A percentile compares a stretch with the other conserved stretches of the same genome.
Conservation (phyloP, 2,888 invertebrate species). For the Lampropteryx suffumata region DNA sequence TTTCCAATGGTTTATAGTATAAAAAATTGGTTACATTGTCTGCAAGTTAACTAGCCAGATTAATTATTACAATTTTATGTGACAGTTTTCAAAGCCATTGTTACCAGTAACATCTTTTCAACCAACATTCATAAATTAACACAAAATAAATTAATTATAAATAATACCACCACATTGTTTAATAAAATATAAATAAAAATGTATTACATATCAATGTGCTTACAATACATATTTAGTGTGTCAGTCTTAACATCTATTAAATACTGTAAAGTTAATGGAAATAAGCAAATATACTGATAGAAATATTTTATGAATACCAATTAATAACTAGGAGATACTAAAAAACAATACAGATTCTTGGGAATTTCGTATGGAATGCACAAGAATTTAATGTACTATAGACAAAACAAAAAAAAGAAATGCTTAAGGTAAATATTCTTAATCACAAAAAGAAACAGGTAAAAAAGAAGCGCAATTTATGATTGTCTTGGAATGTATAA, state of each 20-base stretch:
- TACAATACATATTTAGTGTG: conserved; percentile 67
- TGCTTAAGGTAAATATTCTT: conserved; percentile 29
- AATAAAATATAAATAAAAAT: conserved; percentile 58
- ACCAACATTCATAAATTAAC: conserved; percentile 42
- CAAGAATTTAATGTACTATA: conserved; percentile 36
- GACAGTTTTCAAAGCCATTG: conserved; percentile 54
- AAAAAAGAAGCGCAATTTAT: neutral
- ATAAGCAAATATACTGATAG: conserved; percentile 36
- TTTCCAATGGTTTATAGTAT: conserved; percentile 56
- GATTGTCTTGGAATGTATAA: conserved; percentile 30
- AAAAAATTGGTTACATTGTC: conserved; percentile 73
- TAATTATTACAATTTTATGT: conserved; percentile 51
- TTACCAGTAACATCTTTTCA: conserved; percentile 1
- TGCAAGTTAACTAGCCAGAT: conserved; percentile 66
- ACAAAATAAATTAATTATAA: conserved; percentile 61
- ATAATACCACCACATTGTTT: conserved; percentile 66
- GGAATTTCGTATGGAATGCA: conserved; percentile 64
- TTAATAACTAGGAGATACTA: conserved; percentile 48
- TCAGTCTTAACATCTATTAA: conserved; percentile 79
- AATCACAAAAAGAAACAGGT: conserved; percentile 21
- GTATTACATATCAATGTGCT: conserved; percentile 67
- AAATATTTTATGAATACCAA: conserved; percentile 33
- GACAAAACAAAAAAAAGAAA: conserved; percentile 35
- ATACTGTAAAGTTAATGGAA: conserved; percentile 71
- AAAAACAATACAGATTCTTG: conserved; percentile 56